A percentile compares a stretch with the other conserved stretches of the same genome.
These are phyloP conservation scores for Phocoena sinus DNA, from an alignment of 2,113 vertebrate species.

Conservation along the genomic window DNA sequence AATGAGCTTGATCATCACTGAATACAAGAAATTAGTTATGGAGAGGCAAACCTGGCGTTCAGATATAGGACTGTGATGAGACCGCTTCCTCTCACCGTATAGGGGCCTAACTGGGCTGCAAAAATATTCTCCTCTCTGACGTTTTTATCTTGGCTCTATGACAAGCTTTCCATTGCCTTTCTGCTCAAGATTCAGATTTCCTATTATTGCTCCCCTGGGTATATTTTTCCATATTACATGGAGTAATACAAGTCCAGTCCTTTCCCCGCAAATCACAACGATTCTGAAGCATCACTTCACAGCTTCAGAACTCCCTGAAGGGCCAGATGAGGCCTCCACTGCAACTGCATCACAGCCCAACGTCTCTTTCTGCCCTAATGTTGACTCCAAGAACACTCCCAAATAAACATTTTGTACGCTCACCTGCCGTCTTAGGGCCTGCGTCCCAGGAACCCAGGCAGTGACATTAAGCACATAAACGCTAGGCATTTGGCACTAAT, in stretches of 20 bases:
- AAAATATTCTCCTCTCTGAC: neutral
- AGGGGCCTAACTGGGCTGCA: neutral
- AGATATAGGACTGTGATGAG: neutral
- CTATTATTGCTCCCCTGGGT: neutral
- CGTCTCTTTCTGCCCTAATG: neutral
- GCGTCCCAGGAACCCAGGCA: neutral
- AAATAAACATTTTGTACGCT: neutral
- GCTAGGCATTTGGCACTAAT: neutral
- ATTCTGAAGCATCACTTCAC: neutral
- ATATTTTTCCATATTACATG: neutral
- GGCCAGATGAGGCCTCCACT: neutral
- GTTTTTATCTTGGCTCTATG: conserved; percentile 24
- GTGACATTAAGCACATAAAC: neutral
- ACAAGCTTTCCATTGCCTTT: conserved; percentile 27
- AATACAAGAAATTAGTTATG: neutral
- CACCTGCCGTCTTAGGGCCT: neutral
- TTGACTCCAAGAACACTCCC: neutral
- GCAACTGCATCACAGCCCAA: neutral
- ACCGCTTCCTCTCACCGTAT: neutral
- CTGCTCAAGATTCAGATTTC: neutral
- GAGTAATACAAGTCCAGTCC: neutral
- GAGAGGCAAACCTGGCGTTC: neutral
- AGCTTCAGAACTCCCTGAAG: neutral
- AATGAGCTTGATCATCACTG: neutral
- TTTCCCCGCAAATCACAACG: neutral